Percentiles rank a stretch among this genome's conserved stretches.
phyloP scores from a whole-genome alignment of 1,140 invertebrate species.

The Heterodera schachtii region DNA sequence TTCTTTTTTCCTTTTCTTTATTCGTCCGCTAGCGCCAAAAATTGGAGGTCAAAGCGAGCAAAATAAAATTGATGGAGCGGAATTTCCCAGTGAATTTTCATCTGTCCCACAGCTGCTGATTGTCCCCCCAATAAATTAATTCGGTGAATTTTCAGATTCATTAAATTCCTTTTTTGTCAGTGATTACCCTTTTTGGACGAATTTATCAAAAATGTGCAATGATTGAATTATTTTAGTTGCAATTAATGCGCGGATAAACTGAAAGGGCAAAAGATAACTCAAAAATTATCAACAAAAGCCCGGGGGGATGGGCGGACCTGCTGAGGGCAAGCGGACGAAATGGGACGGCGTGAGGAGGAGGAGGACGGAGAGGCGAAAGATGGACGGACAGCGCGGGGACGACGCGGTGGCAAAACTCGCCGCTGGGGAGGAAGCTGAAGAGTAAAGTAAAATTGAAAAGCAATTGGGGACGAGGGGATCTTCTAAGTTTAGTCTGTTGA shows the following conservation, averaged over 20 bases:
- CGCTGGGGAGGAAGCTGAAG: background rate
- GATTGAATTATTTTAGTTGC: background rate
- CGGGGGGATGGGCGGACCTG: background rate
- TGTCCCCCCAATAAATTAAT: background rate
- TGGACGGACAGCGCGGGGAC: background rate
- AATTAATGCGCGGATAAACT: background rate
- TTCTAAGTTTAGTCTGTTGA: too few species aligned
- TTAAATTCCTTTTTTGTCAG: constrained; percentile 2
- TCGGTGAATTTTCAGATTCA: background rate
- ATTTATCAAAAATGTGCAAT: background rate
- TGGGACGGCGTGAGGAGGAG: background rate
- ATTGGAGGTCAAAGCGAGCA: background rate
- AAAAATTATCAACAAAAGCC: background rate
- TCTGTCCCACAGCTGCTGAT: background rate
- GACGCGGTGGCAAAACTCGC: background rate
- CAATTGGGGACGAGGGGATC: background rate
- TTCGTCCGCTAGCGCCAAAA: background rate
- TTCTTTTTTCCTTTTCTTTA: background rate
- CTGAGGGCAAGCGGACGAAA: constrained; percentile 3
- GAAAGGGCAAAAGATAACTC: background rate
- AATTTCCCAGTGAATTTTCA: background rate
- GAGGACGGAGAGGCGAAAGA: background rate
- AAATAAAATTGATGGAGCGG: background rate
- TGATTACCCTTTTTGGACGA: background rate
- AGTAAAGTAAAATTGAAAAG: background rate